Evolutionary conservation across 1,140 invertebrate genomes (phyloP), one percentile per base, ranked within the genome.

Genomic region (Camponotus vicinus): DNA sequence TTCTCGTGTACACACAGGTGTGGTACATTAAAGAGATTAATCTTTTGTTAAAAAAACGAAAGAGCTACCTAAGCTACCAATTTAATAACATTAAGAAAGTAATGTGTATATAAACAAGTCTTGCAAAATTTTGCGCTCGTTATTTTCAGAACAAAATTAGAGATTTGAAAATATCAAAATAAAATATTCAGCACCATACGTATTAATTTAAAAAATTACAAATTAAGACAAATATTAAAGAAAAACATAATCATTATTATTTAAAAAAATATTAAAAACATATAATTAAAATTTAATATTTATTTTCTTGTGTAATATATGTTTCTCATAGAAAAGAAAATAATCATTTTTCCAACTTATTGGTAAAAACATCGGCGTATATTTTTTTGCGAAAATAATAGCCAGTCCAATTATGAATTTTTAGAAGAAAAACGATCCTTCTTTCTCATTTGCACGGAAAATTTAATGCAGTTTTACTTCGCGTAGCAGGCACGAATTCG

Each of bases 401-500:
- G 21, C 21, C 42, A 52, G 70, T 83, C 18, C 40, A 73, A 82
- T 61, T 73, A 27, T 55, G n/a, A 70, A 73, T 83, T 73, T 73
- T 52, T 61, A 40, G 18, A 83, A 73, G 79, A 73, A 49, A 61
- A 83, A 83, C 78, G 37, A n/a, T 52, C 49, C 15, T 5, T 52
- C 49, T 52, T 15, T 52, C 49, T 61, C 55, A 69, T 37, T 63
- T 42, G 27, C 57, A 32, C 9, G 27, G n/a, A n/a, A 83, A 83
- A 83, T 73, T 67, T 59, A 45, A 57, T 37, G 40, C 55, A 21
- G 63, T 9, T 73, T 55, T 52, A 61, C 69, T 83, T 85, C 82
- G 73, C 42, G 59, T 61, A 84, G 42, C 82, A 40, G 82, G 61
- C 82, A 85, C 71, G 82, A 83, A 83, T 78, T 78, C 82, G 82